These are phyloP conservation scores for Standfussiana lucernea DNA, from an alignment of 2,888 invertebrate genomes.

Conservation along the genomic window DNA sequence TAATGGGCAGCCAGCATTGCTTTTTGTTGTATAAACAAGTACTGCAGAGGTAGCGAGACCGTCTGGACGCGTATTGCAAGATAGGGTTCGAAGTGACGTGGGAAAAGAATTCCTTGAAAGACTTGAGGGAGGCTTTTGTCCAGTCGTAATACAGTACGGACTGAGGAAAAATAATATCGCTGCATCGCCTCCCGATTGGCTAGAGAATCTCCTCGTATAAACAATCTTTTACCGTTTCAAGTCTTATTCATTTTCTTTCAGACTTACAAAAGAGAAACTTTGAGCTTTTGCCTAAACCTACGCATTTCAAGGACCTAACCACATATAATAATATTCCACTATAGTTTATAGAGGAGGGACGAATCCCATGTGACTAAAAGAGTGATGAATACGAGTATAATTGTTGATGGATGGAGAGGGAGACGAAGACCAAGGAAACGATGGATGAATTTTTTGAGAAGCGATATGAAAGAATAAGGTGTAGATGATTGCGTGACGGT, in stretches of 20 bases:
- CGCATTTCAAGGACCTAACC: not conserved
- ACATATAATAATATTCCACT: not conserved
- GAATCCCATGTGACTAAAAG: too few species aligned
- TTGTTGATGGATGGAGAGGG: too few species aligned
- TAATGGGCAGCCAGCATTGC: too few species aligned
- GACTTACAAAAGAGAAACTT: not conserved
- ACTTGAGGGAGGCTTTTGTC: not conserved
- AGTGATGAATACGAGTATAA: too few species aligned
- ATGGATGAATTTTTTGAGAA: too few species aligned
- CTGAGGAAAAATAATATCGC: not conserved
- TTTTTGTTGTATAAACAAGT: not conserved
- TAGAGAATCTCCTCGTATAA: not conserved
- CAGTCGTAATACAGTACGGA: not conserved
- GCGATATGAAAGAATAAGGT: too few species aligned
- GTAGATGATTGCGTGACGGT: too few species aligned
- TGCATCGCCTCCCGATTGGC: too few species aligned
- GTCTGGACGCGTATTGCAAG: not conserved
- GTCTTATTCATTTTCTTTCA: not conserved
- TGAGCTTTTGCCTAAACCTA: not conserved
- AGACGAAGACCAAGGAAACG: too few species aligned
- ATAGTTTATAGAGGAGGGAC: too few species aligned
- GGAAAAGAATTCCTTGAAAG: not conserved
- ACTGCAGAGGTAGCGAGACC: not conserved
- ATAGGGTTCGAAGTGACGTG: not conserved
- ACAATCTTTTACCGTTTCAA: not conserved